Evolutionary conservation across 2,888 invertebrate genomes (phyloP).

Genomic region (Phrixothrix hirtus): DNA sequence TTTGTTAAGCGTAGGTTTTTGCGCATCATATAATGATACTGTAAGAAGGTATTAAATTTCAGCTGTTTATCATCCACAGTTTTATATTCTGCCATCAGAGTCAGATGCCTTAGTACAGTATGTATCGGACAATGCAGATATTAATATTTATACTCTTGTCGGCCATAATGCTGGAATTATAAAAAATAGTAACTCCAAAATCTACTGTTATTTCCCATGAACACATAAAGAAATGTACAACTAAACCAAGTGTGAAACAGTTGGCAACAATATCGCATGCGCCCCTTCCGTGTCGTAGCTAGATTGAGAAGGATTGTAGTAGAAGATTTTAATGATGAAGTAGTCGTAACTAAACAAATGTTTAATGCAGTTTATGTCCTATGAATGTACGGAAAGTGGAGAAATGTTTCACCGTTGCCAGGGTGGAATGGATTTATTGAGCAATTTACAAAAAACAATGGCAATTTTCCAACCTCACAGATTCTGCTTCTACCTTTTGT

Average conservation of each 20-base stretch:
- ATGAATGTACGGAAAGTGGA: slow-evolving; percentile 42
- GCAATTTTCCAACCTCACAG: slow-evolving; percentile 29
- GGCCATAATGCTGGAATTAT: too few species aligned
- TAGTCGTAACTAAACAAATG: slow-evolving; percentile 9
- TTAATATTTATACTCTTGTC: too few species aligned
- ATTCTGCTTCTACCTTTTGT: slow-evolving; percentile 28
- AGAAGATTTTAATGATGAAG: background rate
- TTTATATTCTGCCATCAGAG: background rate
- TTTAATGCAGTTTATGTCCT: slow-evolving; percentile 7
- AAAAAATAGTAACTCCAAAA: too few species aligned
- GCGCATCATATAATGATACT: slow-evolving; percentile 41
- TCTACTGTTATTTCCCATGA: too few species aligned
- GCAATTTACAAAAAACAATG: slow-evolving; percentile 38
- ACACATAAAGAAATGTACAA: too few species aligned
- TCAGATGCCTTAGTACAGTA: too few species aligned
- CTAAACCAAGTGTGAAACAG: too few species aligned
- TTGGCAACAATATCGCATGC: too few species aligned
- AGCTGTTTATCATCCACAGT: background rate
- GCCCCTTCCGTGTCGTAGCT: too few species aligned
- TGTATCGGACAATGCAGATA: too few species aligned
- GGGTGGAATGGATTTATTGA: slow-evolving; percentile 49
- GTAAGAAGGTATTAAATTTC: too few species aligned
- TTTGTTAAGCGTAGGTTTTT: slow-evolving; percentile 45
- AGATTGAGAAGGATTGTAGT: too few species aligned
- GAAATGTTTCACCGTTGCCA: slow-evolving; percentile 38